Evolutionary conservation across 2,113 vertebrate genomes (phyloP), one percentile per base, ranked within the genome.

Genomic region (Platycercus adscitus): DNA sequence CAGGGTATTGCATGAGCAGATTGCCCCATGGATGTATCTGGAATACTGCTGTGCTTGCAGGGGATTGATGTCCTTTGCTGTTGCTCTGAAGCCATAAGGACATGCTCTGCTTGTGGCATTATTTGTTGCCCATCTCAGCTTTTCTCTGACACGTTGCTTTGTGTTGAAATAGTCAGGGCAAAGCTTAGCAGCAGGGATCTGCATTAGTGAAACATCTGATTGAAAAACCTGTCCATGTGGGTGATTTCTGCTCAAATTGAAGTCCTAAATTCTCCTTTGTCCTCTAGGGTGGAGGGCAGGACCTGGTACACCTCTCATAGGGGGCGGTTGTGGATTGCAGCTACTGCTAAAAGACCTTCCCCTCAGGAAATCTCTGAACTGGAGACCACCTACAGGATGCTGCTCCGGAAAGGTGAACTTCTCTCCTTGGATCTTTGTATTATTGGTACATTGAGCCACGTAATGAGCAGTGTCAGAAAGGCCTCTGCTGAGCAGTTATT

Each of bases 291-390:
- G 75, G 99, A 99, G 96, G 99, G 99, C 70, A 98, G 99, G 96
- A 99, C 98, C 20, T 99, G 99, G 99, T 99, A 99, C 96, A 98
- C 99, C 1, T 98, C 99, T 49, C 99, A 99, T 65, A 97, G 99
- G 75, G 99, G 99, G 47, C 98, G 99, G 52, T 98, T 99, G 50
- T 99, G 99, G 99, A 99, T 99, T 53, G 99, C 99, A 91, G 98
- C 99, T 65, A 99, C 99, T 44, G 99, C 98, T 81, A 99, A 99
- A 97, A 98, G 89, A 56, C 98, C 99, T 69, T 98, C 98, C 21
- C 97, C 98, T 82, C 98, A 99, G 97, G 99, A 99, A 95, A 97
- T 99, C 33, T 97, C 98, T 25, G 98, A 99, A 86, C 98, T 99
- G 78, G 99, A 99, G 96, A 88, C 96, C 82, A 98, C 98, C 81